phyloP scores from a whole-genome alignment of 2,888 invertebrate species.

The Melangyna quadrimaculata region DNA sequence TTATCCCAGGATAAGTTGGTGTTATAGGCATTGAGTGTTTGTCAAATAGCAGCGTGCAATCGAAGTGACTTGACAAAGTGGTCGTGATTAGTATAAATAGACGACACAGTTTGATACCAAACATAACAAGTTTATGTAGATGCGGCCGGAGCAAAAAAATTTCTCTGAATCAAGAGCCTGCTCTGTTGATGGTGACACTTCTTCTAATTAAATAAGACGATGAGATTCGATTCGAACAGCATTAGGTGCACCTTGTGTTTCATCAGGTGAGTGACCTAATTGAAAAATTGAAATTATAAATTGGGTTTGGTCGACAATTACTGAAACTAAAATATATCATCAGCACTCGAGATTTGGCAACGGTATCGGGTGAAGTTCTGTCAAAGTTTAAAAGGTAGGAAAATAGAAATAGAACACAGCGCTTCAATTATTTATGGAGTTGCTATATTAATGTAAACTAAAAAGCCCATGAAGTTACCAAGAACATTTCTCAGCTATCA shows the following conservation, averaged over 20 bases:
- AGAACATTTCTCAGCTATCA: no score
- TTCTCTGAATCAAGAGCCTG: constrained; percentile 8
- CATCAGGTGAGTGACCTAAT: neutral
- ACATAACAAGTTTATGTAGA: neutral
- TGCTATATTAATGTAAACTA: no score
- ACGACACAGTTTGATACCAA: constrained; percentile 6
- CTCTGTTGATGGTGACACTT: constrained; percentile 11
- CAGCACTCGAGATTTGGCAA: no score
- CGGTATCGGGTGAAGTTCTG: no score
- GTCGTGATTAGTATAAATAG: constrained; percentile 27
- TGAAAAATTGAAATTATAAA: neutral
- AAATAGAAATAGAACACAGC: no score
- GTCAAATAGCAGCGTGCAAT: constrained; percentile 38
- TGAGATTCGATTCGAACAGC: neutral
- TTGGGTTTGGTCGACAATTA: neutral
- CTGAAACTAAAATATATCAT: no score
- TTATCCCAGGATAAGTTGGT: constrained; percentile 40
- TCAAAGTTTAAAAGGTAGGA: no score
- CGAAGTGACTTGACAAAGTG: constrained; percentile 38
- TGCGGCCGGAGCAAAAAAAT: constrained; percentile 14
- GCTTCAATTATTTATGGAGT: no score
- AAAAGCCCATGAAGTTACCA: no score
- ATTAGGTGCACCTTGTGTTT: neutral
- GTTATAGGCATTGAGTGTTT: constrained; percentile 53
- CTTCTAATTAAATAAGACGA: constrained; percentile 3